phyloP scores from a whole-genome alignment of 1,140 invertebrate species.

The Teleopsis dalmanni region DNA sequence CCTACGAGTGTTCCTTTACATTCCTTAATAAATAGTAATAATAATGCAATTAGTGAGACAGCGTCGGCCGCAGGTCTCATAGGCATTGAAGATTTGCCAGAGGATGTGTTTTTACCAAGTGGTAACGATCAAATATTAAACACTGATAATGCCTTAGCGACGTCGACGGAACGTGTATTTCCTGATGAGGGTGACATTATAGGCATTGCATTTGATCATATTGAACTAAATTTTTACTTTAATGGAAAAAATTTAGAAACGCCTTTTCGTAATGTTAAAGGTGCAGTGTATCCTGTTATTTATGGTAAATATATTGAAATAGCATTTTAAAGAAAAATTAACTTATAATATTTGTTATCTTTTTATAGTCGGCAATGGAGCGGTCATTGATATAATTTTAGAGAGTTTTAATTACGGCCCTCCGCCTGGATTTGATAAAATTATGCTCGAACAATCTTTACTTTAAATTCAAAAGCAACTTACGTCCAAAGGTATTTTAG shows the following conservation, averaged over 20 bases:
- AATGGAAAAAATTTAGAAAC: slow-evolving; percentile 84
- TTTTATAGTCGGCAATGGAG: slow-evolving; percentile 90
- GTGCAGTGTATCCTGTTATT: slow-evolving; percentile 84
- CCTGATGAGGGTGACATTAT: slow-evolving; percentile 91
- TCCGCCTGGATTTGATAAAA: slow-evolving; percentile 87
- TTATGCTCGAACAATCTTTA: slow-evolving; percentile 94
- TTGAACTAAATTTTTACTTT: slow-evolving; percentile 91
- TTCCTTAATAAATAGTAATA: slow-evolving; percentile 41
- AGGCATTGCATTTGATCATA: slow-evolving; percentile 92
- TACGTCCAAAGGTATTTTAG: too few relatives aligned
- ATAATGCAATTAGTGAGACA: slow-evolving; percentile 37
- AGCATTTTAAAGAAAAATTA: background rate
- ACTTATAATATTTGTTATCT: slow-evolving; percentile 12
- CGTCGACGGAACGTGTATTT: slow-evolving; percentile 41
- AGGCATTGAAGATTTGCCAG: slow-evolving; percentile 42
- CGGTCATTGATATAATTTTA: slow-evolving; percentile 90
- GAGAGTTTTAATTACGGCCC: slow-evolving; percentile 78
- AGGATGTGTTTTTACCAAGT: slow-evolving; percentile 45
- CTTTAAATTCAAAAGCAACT: too few relatives aligned
- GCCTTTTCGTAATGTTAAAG: slow-evolving; percentile 81
- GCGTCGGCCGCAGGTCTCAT: slow-evolving; percentile 32
- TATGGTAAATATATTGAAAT: slow-evolving; percentile 66
- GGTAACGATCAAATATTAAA: slow-evolving; percentile 37
- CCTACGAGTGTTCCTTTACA: slow-evolving; percentile 17
- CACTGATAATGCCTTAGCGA: slow-evolving; percentile 8